These are phyloP conservation scores for Epinephelus moara DNA, from an alignment of 2,113 vertebrate genomes.

Conservation along the genomic window DNA sequence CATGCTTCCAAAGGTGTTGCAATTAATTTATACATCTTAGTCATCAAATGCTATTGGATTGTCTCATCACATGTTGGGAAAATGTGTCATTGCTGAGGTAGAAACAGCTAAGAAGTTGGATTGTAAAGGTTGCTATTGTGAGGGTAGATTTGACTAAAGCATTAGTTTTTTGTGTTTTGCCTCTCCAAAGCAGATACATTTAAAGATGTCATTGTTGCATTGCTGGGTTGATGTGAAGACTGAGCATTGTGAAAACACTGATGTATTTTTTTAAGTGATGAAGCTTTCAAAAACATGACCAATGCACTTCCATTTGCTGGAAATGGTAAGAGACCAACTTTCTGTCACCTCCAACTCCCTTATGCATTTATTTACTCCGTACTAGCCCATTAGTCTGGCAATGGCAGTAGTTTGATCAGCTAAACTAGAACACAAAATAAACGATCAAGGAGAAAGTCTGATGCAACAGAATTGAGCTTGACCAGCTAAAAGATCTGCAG, in stretches of 20 bases:
- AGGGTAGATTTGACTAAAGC: not conserved
- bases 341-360: conserved; percentile 6
- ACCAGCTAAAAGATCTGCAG: not conserved
- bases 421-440: not conserved
- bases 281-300: too few species aligned
- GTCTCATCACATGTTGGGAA: conserved; percentile 23
- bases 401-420: not conserved
- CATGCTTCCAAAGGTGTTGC: not conserved
- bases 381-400: conserved; percentile 8
- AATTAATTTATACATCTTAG: conserved; percentile 1
- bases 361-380: conserved; percentile 6
- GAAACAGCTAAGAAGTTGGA: too few species aligned
- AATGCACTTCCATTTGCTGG: too few species aligned
- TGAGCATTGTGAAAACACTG: not conserved
- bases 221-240: not conserved
- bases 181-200: not conserved
- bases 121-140: too few species aligned
- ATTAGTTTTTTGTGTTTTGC: not conserved
- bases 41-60: not conserved
- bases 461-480: not conserved
- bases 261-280: too few species aligned
- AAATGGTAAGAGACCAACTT: not conserved
- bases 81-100: conserved; percentile 1
- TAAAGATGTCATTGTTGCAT: conserved; percentile 2
- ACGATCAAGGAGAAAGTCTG: not conserved